phyloP scores from a whole-genome alignment of 2,888 invertebrate genomes.

The Tholera decimalis region DNA sequence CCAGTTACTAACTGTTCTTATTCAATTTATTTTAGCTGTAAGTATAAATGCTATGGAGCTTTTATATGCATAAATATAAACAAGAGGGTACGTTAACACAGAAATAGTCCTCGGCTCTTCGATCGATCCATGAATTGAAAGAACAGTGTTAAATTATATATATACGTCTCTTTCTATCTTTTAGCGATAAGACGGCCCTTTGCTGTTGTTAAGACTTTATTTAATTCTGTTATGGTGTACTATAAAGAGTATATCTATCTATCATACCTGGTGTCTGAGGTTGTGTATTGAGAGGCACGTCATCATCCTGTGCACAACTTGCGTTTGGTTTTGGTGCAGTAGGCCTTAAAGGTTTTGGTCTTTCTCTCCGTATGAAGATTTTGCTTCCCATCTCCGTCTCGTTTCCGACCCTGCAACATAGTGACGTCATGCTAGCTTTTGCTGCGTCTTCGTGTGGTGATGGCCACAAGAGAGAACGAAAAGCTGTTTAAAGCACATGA shows the following conservation, averaged over 20 bases:
- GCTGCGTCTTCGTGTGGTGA: not conserved
- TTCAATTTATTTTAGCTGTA: too few species aligned
- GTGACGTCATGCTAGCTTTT: not conserved
- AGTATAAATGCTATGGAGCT: too few species aligned
- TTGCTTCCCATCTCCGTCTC: slow-evolving; percentile 69
- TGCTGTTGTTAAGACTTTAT: too few species aligned
- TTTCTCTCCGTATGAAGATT: slow-evolving; percentile 75
- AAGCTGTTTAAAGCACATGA: too few species aligned
- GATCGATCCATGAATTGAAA: not conserved
- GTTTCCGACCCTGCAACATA: slow-evolving; percentile 47
- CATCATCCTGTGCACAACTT: slow-evolving; percentile 30
- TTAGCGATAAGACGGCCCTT: too few species aligned
- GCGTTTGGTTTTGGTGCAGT: slow-evolving; percentile 65
- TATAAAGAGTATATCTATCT: not conserved
- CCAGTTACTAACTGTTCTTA: too few species aligned
- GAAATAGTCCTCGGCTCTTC: not conserved
- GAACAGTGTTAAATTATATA: not conserved
- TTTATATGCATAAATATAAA: too few species aligned
- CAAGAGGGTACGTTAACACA: not conserved
- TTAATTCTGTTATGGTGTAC: too few species aligned
- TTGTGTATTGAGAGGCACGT: slow-evolving; percentile 36
- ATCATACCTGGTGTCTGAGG: slow-evolving; percentile 67
- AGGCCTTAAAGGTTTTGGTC: slow-evolving; percentile 62
- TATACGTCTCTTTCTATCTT: too few species aligned
- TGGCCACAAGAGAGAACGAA: not conserved